Evolutionary conservation across 1,140 invertebrate genomes (phyloP).

Genomic region (Drosophila eugracilis): DNA sequence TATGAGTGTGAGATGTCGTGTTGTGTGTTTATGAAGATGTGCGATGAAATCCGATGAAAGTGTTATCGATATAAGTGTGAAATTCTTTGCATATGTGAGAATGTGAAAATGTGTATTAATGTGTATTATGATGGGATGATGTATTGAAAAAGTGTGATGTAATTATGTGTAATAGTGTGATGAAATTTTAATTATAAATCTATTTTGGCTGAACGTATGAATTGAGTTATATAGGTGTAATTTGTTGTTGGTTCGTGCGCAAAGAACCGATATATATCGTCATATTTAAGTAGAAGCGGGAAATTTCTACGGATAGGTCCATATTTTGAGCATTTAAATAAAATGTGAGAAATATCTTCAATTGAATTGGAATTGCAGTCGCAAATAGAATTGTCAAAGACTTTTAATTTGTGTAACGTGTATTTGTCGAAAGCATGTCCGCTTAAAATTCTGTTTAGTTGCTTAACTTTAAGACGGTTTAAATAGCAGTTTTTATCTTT

Average conservation of each 20-base stretch:
- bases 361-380: no score
- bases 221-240: background rate
- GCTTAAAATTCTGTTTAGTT: no score
- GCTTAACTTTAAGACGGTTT: no score
- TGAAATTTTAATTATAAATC: background rate
- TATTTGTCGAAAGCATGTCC: no score
- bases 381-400: no score
- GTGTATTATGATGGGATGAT: background rate
- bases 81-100: background rate
- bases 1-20: slow-evolving; percentile 1
- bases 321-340: no score
- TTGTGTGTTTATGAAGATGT: background rate
- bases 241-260: background rate
- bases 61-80: background rate
- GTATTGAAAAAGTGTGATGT: background rate
- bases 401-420: no score
- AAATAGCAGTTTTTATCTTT: no score
- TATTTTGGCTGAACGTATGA: background rate
- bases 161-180: no score
- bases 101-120: no score
- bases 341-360: no score
- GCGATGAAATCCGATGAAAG: background rate
- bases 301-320: background rate
- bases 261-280: slow-evolving; percentile 1
- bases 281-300: background rate